Percentiles rank a stretch among this genome's conserved stretches.
Evolutionary conservation across 2,888 invertebrate genomes (phyloP).

Genomic region (Hyposoter didymator): DNA sequence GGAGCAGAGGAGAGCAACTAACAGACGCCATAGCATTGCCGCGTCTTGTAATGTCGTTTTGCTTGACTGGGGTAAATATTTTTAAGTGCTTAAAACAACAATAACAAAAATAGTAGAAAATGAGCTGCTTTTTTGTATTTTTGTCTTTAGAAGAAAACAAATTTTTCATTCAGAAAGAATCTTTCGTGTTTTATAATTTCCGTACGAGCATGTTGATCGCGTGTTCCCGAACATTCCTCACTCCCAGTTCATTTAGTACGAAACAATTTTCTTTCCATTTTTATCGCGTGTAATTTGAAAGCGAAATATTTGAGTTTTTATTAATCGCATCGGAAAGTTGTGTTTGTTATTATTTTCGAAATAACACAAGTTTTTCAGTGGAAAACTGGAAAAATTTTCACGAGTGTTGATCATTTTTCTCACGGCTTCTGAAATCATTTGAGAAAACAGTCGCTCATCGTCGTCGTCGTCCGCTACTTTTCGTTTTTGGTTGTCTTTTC

Average conservation of each 20-base stretch:
- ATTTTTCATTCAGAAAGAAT: background rate
- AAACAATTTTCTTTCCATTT: background rate
- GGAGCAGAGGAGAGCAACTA: constrained; percentile 84
- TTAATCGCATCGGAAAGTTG: background rate
- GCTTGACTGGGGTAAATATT: constrained; percentile 84
- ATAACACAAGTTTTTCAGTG: background rate
- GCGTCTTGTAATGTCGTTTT: constrained; percentile 83
- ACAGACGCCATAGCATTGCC: constrained; percentile 83
- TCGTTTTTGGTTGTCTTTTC: constrained; percentile 24
- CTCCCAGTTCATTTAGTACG: background rate
- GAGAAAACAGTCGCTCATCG: constrained; percentile 6
- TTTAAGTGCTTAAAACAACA: constrained; percentile 73
- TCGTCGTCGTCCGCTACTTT: background rate
- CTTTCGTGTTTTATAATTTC: background rate
- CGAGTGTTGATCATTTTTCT: constrained; percentile 1
- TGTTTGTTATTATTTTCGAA: background rate
- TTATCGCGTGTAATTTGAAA: background rate
- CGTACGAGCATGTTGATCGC: background rate
- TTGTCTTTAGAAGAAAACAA: background rate
- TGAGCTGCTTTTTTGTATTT: constrained; percentile 51
- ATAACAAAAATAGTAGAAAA: constrained; percentile 36
- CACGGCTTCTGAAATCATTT: constrained; percentile 13
- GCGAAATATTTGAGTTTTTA: background rate
- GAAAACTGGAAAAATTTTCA: background rate
- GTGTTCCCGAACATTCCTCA: background rate